Evolutionary conservation across 2,113 vertebrate genomes (phyloP).

Genomic region (Clarias batrachus): DNA sequence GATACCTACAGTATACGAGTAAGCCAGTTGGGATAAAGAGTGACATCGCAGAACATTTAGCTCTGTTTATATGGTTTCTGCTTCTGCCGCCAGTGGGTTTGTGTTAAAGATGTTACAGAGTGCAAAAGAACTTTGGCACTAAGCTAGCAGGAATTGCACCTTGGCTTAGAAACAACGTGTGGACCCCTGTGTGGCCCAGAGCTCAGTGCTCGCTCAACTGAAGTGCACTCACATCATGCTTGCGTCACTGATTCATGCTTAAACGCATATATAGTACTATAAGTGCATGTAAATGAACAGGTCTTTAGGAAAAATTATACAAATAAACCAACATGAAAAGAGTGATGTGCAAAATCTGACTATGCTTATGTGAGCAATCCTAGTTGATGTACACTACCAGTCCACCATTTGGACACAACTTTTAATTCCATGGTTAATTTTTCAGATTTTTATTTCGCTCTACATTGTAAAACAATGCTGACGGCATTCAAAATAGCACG

Average conservation of each 20-base stretch:
- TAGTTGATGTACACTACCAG: no score
- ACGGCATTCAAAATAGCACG: no score
- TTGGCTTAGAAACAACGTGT: background rate
- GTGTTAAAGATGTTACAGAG: background rate
- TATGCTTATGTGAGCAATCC: no score
- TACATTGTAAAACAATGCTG: no score
- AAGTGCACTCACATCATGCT: background rate
- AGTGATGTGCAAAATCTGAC: no score
- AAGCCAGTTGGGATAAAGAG: background rate
- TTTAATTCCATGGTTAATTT: no score
- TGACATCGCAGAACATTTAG: background rate
- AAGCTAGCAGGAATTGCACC: background rate
- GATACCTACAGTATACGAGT: background rate
- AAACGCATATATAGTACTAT: background rate
- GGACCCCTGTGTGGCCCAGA: background rate
- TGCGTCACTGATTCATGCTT: background rate
- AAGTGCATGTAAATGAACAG: background rate
- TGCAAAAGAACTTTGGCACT: background rate
- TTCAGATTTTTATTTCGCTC: no score
- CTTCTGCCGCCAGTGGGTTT: background rate
- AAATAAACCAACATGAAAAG: no score
- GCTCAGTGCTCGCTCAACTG: background rate
- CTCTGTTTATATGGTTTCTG: background rate
- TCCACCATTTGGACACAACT: no score
- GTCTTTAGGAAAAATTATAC: no score